Evolutionary conservation across 2,888 invertebrate genomes (phyloP), one percentile per base, ranked within the genome.

Genomic region (Auanema sp.): DNA sequence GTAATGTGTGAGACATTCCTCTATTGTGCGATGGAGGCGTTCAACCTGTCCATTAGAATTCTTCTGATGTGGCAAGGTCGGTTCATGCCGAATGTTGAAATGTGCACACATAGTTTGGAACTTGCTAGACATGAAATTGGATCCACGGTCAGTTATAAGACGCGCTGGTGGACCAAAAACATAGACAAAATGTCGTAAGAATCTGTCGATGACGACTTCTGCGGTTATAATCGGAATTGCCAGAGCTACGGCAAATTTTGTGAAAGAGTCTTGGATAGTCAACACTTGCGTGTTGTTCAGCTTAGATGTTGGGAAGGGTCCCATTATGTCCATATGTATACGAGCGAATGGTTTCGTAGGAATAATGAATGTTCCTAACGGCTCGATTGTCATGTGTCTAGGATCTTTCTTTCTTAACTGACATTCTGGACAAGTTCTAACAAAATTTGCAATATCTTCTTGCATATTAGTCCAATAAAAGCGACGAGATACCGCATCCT

Each of bases 311-410:
- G 65, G 67, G 0, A 71, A 42, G 8, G 64, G 64, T 42, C 71
- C 71, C 10, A 58, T 18, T 2, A 64, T 33, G 47, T 71, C 69
- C n/a, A 57, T 50, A 41, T 68, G 64, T 1, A 66, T 41, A 21
- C 64, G 23, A 24, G 58, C 40, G 50, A 63, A 68, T 49, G 69
- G 70, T 21, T 23, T 14, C 2, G n/a, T n/a, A 0, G 50, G n/a
- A 3, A 4, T 1, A 18, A 54, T 43, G 18, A 68, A 14, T 24
- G 40, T 33, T 47, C 50, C 54, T 10, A 66, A n/a, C 4, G 66
- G 66, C 40, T 64, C 67, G 2, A 12, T 25, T 1, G 59, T 63
- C 8, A 47, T 59, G 12, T 56, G 14, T n/a, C 59, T 44, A 3
- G 55, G 59, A 43, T 60, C 52, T 21, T 21, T 47, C 41, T 68